Conservation (phyloP, 2,888 invertebrate species). For the Liodrosophila aerea region DNA sequence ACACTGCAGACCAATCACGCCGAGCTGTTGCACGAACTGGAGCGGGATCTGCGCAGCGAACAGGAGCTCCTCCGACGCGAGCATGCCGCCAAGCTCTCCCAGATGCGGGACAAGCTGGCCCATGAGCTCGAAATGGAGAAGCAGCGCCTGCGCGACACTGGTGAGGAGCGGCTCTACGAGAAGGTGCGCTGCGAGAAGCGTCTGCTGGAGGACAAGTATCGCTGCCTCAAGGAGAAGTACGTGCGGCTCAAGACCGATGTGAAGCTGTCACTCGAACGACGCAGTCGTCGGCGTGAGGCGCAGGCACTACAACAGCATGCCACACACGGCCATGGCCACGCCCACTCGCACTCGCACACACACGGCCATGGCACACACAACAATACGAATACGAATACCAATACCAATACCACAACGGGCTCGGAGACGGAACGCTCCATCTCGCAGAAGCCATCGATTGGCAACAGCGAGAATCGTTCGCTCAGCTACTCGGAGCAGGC, state of each 20-base stretch:
- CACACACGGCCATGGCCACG: no score
- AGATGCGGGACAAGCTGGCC: constrained; percentile 85
- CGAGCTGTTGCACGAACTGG: constrained; percentile 81
- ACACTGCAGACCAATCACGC: constrained; percentile 80
- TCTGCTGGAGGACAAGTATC: constrained; percentile 90
- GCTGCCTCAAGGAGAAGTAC: constrained; percentile 91
- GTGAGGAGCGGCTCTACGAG: constrained; percentile 84
- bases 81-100: constrained; percentile 86
- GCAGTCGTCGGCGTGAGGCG: constrained; percentile 87
- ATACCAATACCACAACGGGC: constrained; percentile 87
- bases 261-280: constrained; percentile 89
- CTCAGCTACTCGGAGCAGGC: constrained; percentile 76
- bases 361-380: no score
- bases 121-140: constrained; percentile 84
- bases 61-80: constrained; percentile 87
- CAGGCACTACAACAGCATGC: constrained; percentile 78
- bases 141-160: constrained; percentile 80
- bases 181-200: constrained; percentile 88
- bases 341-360: background rate
- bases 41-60: constrained; percentile 83
- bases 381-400: constrained; percentile 82
- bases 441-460: constrained; percentile 86
- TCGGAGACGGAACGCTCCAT: constrained; percentile 91
- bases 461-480: constrained; percentile 81
- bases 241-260: constrained; percentile 90